Evolutionary conservation across 2,888 invertebrate genomes (phyloP).

Genomic region (Drosophila nigricruria): DNA sequence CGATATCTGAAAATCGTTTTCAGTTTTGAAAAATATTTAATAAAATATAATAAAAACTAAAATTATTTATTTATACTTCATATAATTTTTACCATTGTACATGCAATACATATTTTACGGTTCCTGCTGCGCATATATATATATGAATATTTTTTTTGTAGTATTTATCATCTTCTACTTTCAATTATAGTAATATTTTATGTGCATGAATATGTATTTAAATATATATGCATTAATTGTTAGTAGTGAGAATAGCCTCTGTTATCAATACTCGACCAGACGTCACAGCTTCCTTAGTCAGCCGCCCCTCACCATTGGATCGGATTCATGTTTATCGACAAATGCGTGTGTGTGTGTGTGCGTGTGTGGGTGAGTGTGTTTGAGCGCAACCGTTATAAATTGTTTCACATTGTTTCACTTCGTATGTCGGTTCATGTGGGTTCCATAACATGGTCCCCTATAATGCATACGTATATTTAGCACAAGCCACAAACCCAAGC

Average conservation of each 20-base stretch:
- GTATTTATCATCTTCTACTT: constrained; percentile 17
- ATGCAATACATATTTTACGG: not conserved
- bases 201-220: not conserved
- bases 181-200: not conserved
- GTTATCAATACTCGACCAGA: constrained; percentile 34
- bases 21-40: not conserved
- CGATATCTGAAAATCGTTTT: not conserved
- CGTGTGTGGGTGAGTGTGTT: not conserved
- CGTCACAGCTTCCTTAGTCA: constrained; percentile 37
- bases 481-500: constrained; percentile 1
- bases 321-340: constrained; percentile 27
- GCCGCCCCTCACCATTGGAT: not conserved
- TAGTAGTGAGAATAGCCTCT: constrained; percentile 5
- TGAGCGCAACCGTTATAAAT: constrained; percentile 39
- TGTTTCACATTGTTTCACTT: constrained; percentile 4
- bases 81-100: not conserved
- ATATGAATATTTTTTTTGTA: not conserved
- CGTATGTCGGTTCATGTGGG: constrained; percentile 33
- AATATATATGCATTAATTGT: not conserved
- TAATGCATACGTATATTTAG: constrained; percentile 36
- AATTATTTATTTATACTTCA: not conserved
- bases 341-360: constrained; percentile 1
- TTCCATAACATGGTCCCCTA: constrained; percentile 44
- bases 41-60: not conserved
- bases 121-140: not conserved